Base-by-base conservation (phyloP, 2,797 vertebrate genomes). In the Sebastolobus altivelis region DNA sequence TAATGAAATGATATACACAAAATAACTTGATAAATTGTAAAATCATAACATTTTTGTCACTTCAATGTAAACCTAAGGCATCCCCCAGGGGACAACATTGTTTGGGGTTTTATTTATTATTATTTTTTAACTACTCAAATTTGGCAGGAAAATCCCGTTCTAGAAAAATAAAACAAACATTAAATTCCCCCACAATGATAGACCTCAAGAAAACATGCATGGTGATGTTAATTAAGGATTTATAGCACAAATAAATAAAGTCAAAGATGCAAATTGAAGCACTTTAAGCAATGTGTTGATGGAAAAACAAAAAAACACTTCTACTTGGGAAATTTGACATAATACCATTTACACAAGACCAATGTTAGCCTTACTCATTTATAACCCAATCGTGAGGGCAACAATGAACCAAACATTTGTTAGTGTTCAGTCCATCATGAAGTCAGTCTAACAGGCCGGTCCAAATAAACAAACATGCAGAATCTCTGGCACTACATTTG, bases 201-300 rank as follows among this genome's bases (percentile, higher is more conserved):
- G 8, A 79, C 18, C 43, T 76, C 29, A 56, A 72, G 59, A 76
- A 77, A 81, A 75, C 63, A 65, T 62, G 18, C 22, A 38, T 6
- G 38, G 18, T 62, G 66, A 74, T 55, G 67, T 63, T 74, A 71
- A 65, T 78, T 13, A 13, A 72, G 14, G 59, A 77, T 78, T 85
- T 70, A 81, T 61, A 78, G 77, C 52, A 72, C 69, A 89, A 86
- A 91, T 89, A 93, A 90, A 92, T 88, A 86, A 79, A 18, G 49
- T 84, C 46, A 60, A 79, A 85, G 33, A 75, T 69, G 70, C 69
- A 82, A 87, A 70, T 9, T 58, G 43, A 86, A 78, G 65, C 58
- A 82, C 29, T 46, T 89, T 75, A 29, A 46, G 29, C 20, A 62
- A 68, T 20, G 27, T 12, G 8, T 43, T 73, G 27, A 33, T 58